These are phyloP conservation scores for Cylindroiulus punctatus DNA, from an alignment of 2,888 invertebrate genomes.

Conservation along the genomic window DNA sequence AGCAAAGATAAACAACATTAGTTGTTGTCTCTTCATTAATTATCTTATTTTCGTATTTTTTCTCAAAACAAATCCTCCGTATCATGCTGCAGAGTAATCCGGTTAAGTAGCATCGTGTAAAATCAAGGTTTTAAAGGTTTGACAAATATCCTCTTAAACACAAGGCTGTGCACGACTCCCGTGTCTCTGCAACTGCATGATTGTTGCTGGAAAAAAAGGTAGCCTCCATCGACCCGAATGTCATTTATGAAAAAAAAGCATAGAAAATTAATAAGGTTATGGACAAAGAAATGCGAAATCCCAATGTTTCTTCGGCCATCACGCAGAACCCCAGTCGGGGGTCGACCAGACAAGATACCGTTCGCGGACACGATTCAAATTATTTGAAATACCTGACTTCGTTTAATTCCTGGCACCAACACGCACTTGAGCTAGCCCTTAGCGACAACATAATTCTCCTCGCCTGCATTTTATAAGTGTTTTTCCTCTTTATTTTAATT, in stretches of 20 bases:
- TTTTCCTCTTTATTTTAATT: background rate
- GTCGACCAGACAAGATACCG: constrained; percentile 10
- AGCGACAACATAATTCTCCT: constrained; percentile 18
- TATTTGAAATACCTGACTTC: background rate
- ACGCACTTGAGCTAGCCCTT: background rate
- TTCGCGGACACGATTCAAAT: constrained; percentile 2
- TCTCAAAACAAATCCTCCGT: background rate
- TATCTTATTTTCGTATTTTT: background rate
- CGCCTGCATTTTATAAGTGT: background rate
- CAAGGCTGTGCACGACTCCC: background rate
- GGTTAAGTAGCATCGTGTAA: constrained; percentile 2
- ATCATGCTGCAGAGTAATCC: background rate
- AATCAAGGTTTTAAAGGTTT: constrained; percentile 3
- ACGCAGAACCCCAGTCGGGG: constrained; percentile 18
- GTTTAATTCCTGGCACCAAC: constrained; percentile 11
- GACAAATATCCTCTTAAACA: constrained; percentile 18
- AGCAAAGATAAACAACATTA: background rate
- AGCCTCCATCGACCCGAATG: constrained; percentile 18
- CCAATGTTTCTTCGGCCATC: background rate
- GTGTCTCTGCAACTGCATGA: background rate
- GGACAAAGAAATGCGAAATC: background rate
- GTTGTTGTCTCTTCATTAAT: background rate
- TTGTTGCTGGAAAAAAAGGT: background rate
- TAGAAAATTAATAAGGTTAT: constrained; percentile 3
- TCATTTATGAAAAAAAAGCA: background rate